Evolutionary conservation across 1,140 invertebrate genomes (phyloP).

Genomic region (Lucilia sericata): DNA sequence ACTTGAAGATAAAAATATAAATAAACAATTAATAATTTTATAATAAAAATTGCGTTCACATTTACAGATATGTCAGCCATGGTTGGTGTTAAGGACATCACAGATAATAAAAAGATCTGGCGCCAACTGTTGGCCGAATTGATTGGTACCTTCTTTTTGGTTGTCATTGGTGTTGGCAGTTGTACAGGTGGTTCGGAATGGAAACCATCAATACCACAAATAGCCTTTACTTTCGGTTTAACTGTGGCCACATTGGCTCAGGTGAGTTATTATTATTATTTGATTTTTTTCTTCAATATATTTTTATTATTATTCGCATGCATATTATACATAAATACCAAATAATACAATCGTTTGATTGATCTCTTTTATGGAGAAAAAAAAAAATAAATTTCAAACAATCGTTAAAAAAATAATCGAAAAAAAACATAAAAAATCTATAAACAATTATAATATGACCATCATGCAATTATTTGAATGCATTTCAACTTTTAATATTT

Average conservation of each 20-base stretch:
- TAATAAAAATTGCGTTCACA: not conserved
- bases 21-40: not conserved
- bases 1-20: not conserved
- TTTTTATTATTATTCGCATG: not conserved
- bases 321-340: too few relatives aligned
- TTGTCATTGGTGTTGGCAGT: slow-evolving; percentile 86
- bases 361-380: too few relatives aligned
- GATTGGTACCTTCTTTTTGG: slow-evolving; percentile 88
- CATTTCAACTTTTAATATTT: not conserved
- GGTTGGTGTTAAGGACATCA: slow-evolving; percentile 77
- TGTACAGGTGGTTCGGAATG: slow-evolving; percentile 66
- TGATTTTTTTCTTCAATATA: not conserved
- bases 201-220: slow-evolving; percentile 74
- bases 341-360: too few relatives aligned
- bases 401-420: not conserved
- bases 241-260: slow-evolving; percentile 87
- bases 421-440: not conserved
- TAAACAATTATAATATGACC: not conserved
- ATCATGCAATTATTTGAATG: not conserved
- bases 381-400: not conserved
- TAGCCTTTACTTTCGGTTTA: slow-evolving; percentile 89
- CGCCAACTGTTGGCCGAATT: slow-evolving; percentile 85
- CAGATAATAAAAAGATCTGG: slow-evolving; percentile 79
- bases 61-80: slow-evolving; percentile 75
- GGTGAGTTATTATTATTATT: slow-evolving; percentile 68